Conservation (phyloP, 2,888 invertebrate species). For the Argyresthia goedartella region DNA sequence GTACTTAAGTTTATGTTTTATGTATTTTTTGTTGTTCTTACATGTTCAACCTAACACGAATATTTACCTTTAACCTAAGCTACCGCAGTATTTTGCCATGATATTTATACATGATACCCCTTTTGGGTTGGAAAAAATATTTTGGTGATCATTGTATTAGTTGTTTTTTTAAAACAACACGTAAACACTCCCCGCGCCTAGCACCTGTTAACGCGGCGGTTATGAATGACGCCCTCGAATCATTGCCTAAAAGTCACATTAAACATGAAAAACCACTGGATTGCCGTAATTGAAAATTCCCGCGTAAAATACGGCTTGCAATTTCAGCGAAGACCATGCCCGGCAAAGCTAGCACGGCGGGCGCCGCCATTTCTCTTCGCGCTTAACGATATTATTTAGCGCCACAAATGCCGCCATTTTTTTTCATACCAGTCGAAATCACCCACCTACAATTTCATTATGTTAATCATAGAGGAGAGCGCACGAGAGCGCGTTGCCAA, state of each 20-base stretch:
- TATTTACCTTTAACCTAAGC: no score
- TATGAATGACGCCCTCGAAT: constrained; percentile 55
- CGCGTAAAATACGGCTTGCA: constrained; percentile 67
- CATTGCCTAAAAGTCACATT: constrained; percentile 65
- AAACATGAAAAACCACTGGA: constrained; percentile 68
- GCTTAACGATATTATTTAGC: constrained; percentile 67
- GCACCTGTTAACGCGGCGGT: constrained; percentile 21
- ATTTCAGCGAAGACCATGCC: constrained; percentile 49
- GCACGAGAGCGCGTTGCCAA: constrained; percentile 25
- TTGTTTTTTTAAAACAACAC: no score
- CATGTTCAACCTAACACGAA: no score
- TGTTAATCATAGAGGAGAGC: constrained; percentile 54
- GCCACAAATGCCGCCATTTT: constrained; percentile 65
- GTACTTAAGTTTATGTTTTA: no score
- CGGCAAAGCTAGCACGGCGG: constrained; percentile 41
- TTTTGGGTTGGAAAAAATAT: no score
- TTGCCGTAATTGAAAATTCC: constrained; percentile 70
- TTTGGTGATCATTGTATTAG: no score
- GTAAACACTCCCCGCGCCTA: background rate
- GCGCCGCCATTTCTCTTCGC: constrained; percentile 53
- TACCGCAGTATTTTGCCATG: no score
- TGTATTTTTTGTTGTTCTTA: no score
- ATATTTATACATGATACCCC: no score
- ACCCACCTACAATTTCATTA: constrained; percentile 61
- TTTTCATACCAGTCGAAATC: constrained; percentile 44